Percentiles rank a stretch among this genome's conserved stretches.
Evolutionary conservation across 2,113 vertebrate genomes (phyloP).

Genomic region (Antechinus stuartii): DNA sequence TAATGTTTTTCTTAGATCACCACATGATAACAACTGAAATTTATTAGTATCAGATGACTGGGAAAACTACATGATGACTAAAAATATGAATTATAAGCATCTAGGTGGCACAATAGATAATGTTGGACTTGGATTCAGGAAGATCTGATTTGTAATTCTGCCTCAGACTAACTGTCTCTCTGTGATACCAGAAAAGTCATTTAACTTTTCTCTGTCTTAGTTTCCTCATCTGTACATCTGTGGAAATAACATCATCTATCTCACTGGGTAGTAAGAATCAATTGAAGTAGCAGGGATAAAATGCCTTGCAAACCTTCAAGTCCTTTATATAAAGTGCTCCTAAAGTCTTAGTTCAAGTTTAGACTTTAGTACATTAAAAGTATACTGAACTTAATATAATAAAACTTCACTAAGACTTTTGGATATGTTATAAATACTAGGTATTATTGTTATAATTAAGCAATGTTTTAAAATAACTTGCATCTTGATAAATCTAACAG

Average conservation of each 20-base stretch:
- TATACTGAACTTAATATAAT: neutral
- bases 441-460: neutral
- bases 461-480: neutral
- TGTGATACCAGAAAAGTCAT: neutral
- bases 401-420: neutral
- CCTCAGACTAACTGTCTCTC: neutral
- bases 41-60: neutral
- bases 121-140: neutral
- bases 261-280: conserved; percentile 3
- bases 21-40: neutral
- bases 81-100: neutral
- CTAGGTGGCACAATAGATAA: neutral
- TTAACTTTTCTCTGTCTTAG: neutral
- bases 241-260: neutral
- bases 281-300: neutral
- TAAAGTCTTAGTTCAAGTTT: neutral
- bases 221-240: conserved; percentile 27
- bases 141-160: conserved; percentile 8
- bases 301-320: neutral
- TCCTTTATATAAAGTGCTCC: neutral
- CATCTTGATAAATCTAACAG: neutral
- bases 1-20: neutral
- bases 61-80: neutral
- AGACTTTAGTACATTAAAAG: neutral
- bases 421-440: neutral